Conservation (phyloP, 1,140 invertebrate genomes). For the Artemia franciscana region DNA sequence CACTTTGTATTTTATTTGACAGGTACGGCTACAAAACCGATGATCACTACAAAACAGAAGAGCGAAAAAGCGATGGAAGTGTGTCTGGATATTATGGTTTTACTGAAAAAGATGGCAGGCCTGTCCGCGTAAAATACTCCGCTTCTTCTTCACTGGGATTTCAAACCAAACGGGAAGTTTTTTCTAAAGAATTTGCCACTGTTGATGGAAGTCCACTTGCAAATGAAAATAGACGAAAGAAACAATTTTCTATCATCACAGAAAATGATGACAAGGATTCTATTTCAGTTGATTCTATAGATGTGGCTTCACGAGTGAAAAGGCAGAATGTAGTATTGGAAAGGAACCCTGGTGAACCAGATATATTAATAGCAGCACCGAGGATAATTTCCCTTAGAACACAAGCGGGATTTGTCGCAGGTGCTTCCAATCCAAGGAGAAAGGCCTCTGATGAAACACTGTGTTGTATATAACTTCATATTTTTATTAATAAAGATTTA, state of each 20-base stretch:
- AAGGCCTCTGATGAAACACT: too few species aligned
- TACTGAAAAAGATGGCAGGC: neutral
- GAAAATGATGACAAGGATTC: too few species aligned
- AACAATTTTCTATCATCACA: too few species aligned
- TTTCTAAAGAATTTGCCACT: too few species aligned
- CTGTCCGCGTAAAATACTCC: neutral
- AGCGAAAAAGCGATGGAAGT: neutral
- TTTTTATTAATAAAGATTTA: too few species aligned
- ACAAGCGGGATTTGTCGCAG: too few species aligned
- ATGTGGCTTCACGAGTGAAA: neutral
- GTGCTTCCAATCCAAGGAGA: too few species aligned
- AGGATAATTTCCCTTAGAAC: too few species aligned
- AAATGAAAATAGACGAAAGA: too few species aligned
- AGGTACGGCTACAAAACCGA: neutral
- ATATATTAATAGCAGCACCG: neutral
- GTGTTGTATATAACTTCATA: too few species aligned
- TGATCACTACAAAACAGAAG: neutral
- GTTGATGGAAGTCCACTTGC: too few species aligned
- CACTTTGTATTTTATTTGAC: neutral
- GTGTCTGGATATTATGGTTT: neutral
- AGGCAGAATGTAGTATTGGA: neutral
- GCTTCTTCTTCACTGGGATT: neutral
- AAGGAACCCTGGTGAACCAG: neutral
- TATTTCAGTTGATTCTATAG: neutral
- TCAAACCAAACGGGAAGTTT: neutral